Percentiles rank a stretch among this genome's conserved stretches.
Conservation (phyloP, 2,113 vertebrate species). For the Motacilla tschutschensis region DNA sequence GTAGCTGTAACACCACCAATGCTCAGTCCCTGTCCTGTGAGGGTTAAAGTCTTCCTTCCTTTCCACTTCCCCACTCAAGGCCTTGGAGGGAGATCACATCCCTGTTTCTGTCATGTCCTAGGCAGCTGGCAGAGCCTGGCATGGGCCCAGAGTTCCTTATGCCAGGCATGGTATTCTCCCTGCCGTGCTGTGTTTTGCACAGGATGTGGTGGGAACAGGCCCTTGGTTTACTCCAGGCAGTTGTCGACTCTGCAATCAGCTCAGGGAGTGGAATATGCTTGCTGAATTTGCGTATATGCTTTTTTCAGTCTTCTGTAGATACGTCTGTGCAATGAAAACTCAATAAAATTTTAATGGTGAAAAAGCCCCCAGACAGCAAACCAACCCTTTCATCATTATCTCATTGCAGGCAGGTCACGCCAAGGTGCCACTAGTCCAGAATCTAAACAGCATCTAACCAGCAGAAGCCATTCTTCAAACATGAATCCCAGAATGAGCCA, state of each 20-base stretch:
- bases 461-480: constrained; percentile 37
- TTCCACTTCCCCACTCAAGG: neutral
- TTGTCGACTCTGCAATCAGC: neutral
- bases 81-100: neutral
- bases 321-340: neutral
- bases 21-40: neutral
- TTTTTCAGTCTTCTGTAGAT: neutral
- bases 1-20: neutral
- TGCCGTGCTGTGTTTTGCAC: rapidly evolving
- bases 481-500: constrained; percentile 4
- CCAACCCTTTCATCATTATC: constrained; percentile 23
- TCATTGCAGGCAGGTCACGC: constrained; percentile 16
- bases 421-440: neutral
- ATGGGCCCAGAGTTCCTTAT: neutral
- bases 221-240: neutral
- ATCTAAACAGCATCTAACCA: constrained; percentile 23
- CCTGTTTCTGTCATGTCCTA: neutral
- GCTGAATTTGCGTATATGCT: neutral
- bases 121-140: neutral
- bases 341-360: constrained; percentile 12
- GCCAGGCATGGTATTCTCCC: neutral
- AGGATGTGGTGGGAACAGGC: neutral
- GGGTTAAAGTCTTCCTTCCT: neutral
- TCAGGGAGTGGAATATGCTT: neutral
- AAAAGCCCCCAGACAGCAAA: neutral